A percentile compares a stretch with the other conserved stretches of the same genome.
These are phyloP conservation scores for Phaenicophaeus curvirostris DNA, from an alignment of 2,797 vertebrate genomes.

Conservation along the genomic window DNA sequence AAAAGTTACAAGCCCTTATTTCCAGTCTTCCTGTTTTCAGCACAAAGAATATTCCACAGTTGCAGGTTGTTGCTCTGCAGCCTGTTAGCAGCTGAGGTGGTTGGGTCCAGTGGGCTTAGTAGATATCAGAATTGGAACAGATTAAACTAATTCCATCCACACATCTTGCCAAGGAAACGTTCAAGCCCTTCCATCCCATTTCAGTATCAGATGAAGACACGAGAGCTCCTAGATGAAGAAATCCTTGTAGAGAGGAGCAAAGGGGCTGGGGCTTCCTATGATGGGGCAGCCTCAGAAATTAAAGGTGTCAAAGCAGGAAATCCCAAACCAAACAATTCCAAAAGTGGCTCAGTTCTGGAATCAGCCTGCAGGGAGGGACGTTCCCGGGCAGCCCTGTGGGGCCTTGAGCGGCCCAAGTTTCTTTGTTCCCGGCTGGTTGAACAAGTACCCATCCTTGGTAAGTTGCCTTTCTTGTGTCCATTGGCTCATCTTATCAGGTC, in stretches of 20 bases:
- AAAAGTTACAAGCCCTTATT: constrained; percentile 26
- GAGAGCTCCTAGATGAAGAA: background rate
- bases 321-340: background rate
- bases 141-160: constrained; percentile 35
- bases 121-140: constrained; percentile 31
- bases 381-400: background rate
- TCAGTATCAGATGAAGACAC: background rate
- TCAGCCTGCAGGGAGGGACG: background rate
- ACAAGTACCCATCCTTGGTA: background rate
- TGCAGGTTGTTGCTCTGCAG: background rate
- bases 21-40: background rate
- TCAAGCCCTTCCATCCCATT: background rate
- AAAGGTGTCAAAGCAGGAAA: background rate
- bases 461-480: background rate
- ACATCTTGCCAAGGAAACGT: constrained; percentile 16
- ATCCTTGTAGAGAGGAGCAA: background rate
- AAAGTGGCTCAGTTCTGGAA: background rate
- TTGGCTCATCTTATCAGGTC: background rate
- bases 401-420: background rate
- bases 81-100: background rate
- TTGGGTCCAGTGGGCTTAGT: background rate
- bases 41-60: constrained; percentile 11
- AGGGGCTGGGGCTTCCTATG: background rate
- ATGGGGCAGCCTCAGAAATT: background rate
- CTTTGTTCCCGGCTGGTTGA: background rate